A percentile compares a stretch with the other conserved stretches of the same genome.
These are phyloP conservation scores for Meteorus sp. DNA, from an alignment of 1,140 invertebrate genomes.

Conservation along the genomic window DNA sequence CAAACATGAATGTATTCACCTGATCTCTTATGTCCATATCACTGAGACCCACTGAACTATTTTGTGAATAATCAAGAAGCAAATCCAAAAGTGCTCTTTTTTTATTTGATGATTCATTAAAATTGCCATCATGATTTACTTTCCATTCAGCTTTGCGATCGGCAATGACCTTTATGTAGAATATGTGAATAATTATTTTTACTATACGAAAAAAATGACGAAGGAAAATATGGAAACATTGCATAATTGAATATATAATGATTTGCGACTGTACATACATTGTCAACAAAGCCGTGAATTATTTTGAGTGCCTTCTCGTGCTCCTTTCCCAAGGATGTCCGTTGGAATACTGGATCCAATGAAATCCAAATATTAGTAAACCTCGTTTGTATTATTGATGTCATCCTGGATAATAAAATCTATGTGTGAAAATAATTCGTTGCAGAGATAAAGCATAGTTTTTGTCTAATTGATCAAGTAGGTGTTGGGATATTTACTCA, in stretches of 20 bases:
- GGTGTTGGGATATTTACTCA: conserved; percentile 36
- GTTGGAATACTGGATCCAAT: conserved; percentile 60
- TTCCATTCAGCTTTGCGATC: conserved; percentile 43
- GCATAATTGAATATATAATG: background rate
- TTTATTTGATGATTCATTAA: conserved; percentile 42
- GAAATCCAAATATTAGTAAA: conserved; percentile 65
- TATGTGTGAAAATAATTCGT: background rate
- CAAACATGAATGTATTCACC: conserved; percentile 72
- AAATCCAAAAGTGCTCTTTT: conserved; percentile 67
- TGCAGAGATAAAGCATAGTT: conserved; percentile 13
- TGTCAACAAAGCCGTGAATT: conserved; percentile 65
- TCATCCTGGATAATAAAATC: conserved; percentile 38
- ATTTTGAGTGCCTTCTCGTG: conserved; percentile 59
- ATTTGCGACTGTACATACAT: conserved; percentile 40
- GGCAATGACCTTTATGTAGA: too few relatives aligned
- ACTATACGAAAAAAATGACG: conserved; percentile 2
- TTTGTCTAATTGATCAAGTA: too few relatives aligned
- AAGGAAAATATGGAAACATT: background rate
- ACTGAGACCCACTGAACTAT: conserved; percentile 51
- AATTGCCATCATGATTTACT: conserved; percentile 39
- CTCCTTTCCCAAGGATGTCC: conserved; percentile 57
- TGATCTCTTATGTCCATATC: conserved; percentile 63
- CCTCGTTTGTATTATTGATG: conserved; percentile 53
- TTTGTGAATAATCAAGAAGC: conserved; percentile 51
- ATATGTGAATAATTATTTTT: too few relatives aligned